Evolutionary conservation across 2,888 invertebrate genomes (phyloP), one percentile per base, ranked within the genome.

Genomic region (Griposia aprilina): DNA sequence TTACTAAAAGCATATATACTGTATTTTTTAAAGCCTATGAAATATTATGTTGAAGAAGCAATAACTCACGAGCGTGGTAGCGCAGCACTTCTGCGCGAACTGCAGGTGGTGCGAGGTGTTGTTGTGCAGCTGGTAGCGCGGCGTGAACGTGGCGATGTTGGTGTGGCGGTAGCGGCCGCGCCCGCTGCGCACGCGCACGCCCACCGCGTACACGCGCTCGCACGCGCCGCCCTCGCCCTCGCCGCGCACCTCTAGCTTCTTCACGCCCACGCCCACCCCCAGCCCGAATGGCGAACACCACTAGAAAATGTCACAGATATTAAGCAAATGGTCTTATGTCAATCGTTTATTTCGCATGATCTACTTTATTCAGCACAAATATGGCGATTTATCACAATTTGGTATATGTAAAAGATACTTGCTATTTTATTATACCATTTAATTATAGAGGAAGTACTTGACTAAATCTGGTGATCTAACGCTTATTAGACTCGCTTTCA

Each of bases 71-170:
- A 98, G 97, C 60, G 98, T 98, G 45, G 98, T 97, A 11, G 98
- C 98, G 89, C 98, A 98, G 94, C 98, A 99, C 92, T 98, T 97
- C 96, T 99, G 99, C 74, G 99, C 98, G 93, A 99, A 98, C 92
- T 99, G 98, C 89, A 99, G 97, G 74, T 98, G 98, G 90, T 97
- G 97, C 26, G 97, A 96, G 82, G 98, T 99, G 93, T 98, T 98
- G 96, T 99, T 99, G 95, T 99, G 98, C 78, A 99, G 97, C 94
- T 99, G 98, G 96, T 98, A 99, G 87, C 99, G 97, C 59, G 99
- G 99, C 26, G 99, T 98, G 89, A 99, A 97, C 10, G 99, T 99
- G 55, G 99, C 98, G 89, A 99, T 98, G 93, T 98, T 98, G 52
- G 99, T 99, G 91, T 98, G 98, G 15, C 98, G 97, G 97, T 99